Evolutionary conservation across 2,113 vertebrate genomes (phyloP).

Genomic region (Columbina picui): DNA sequence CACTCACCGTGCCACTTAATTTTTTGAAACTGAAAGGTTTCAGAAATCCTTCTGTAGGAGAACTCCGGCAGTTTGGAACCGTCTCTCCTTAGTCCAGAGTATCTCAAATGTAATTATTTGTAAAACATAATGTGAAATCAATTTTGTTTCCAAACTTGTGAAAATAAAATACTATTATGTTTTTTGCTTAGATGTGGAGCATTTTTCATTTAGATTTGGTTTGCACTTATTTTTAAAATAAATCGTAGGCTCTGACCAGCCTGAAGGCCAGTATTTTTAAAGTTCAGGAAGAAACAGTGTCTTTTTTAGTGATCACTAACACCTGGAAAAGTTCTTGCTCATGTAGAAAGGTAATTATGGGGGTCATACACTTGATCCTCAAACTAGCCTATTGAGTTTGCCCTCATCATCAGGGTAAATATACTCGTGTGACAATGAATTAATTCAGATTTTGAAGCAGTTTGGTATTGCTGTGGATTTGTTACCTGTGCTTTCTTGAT

Average conservation of each 20-base stretch:
- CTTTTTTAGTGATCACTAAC: background rate
- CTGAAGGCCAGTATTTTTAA: background rate
- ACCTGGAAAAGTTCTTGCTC: background rate
- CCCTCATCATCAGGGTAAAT: background rate
- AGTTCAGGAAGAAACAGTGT: background rate
- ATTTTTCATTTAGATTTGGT: background rate
- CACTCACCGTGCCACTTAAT: background rate
- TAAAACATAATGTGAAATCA: background rate
- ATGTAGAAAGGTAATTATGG: background rate
- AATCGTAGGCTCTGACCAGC: background rate
- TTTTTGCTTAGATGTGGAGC: background rate
- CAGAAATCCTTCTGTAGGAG: background rate
- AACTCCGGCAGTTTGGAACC: background rate
- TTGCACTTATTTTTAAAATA: background rate
- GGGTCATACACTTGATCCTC: background rate
- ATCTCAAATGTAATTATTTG: background rate
- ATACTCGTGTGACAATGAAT: background rate
- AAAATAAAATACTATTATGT: background rate
- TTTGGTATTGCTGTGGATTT: background rate
- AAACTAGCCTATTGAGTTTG: background rate
- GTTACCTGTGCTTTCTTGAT: background rate
- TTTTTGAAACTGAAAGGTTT: background rate
- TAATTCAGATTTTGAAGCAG: background rate
- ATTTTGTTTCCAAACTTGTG: background rate
- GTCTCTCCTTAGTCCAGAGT: background rate